A percentile compares a stretch with the other conserved stretches of the same genome.
These are phyloP conservation scores for Callospermophilus lateralis DNA, from an alignment of 2,113 vertebrate genomes.

Conservation along the genomic window DNA sequence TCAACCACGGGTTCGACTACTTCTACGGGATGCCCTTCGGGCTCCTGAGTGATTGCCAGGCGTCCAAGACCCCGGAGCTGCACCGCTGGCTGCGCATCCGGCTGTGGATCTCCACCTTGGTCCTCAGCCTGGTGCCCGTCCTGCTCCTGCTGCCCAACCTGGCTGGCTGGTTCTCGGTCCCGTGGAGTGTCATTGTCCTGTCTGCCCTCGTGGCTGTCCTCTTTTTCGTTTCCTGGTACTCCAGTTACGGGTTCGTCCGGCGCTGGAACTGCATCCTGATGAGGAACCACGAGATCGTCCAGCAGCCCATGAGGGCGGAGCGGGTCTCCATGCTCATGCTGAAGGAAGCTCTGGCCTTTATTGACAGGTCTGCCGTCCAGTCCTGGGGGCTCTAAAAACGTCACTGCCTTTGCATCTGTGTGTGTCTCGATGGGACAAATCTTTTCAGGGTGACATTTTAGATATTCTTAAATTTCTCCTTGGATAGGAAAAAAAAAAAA, in stretches of 20 bases:
- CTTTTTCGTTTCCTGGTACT: slow-evolving; percentile 83
- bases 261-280: slow-evolving; percentile 93
- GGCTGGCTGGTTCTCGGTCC: slow-evolving; percentile 80
- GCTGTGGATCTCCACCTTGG: slow-evolving; percentile 73
- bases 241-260: slow-evolving; percentile 82
- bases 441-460: too few relatives aligned
- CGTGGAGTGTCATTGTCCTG: slow-evolving; percentile 67
- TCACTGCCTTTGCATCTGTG: too few relatives aligned
- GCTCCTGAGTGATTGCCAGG: slow-evolving; percentile 86
- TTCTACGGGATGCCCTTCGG: slow-evolving; percentile 91
- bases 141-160: slow-evolving; percentile 81
- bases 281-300: slow-evolving; percentile 89
- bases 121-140: slow-evolving; percentile 80
- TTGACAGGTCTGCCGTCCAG: slow-evolving; percentile 85
- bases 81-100: slow-evolving; percentile 71
- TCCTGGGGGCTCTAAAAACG: too few relatives aligned
- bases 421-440: too few relatives aligned
- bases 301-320: slow-evolving; percentile 89
- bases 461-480: too few relatives aligned
- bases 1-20: slow-evolving; percentile 91
- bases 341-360: slow-evolving; percentile 88
- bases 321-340: slow-evolving; percentile 84
- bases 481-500: too few relatives aligned
- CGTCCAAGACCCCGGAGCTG: slow-evolving; percentile 69
- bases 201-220: slow-evolving; percentile 70